Base-by-base conservation (phyloP, 2,888 invertebrate genomes). In the Entomobrya proxima region DNA sequence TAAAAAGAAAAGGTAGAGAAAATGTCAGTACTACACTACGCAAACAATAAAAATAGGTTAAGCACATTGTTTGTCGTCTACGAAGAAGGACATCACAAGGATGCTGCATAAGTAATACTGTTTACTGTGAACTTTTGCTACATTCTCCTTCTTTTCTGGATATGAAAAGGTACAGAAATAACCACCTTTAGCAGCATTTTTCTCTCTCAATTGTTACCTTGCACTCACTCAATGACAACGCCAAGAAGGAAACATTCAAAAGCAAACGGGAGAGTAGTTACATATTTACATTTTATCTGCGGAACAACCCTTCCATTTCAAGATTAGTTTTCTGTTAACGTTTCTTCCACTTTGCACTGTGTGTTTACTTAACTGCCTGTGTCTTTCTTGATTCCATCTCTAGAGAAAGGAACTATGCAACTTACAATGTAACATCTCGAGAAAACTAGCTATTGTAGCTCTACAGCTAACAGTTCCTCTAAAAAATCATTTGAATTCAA, bases 401-500 rank as follows among this genome's bases (percentile, higher is more conserved):
- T 13, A 24, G 40, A 40, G 40, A 40, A 11, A 40, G 40, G 5
- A 11, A 40, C 7, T 7, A 2, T 44, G n/a, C 44, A n/a, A 9
- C 44, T 44, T 55, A 3, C 55, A 55, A 21, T 21, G 6, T 4
- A 2, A 21, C 52, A 35, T 7, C n/a, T 9, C 35, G 4, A 7
- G 18, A 21, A 24, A 24, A 74, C 47, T 21, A 74, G 47, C 27
- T 2, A 44, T 18, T 21, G 44, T 24, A 64, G 61, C 44, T 24
- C 7, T 6, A 40, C 15, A 44, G 15, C 58, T n/a, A 30, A 21
- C 47, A 40, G n/a, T 21, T 58, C 21, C 47, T 27, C 52, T 15
- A 67, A 37, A 37, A 78, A 78, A 79, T 84, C 77, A 85, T 79
- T 85, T 85, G 72, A 40, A 85, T 85, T 78, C 85, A 72, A 30